Conservation (phyloP, 2,797 vertebrate species). For the Kryptopterus vitreolus region DNA sequence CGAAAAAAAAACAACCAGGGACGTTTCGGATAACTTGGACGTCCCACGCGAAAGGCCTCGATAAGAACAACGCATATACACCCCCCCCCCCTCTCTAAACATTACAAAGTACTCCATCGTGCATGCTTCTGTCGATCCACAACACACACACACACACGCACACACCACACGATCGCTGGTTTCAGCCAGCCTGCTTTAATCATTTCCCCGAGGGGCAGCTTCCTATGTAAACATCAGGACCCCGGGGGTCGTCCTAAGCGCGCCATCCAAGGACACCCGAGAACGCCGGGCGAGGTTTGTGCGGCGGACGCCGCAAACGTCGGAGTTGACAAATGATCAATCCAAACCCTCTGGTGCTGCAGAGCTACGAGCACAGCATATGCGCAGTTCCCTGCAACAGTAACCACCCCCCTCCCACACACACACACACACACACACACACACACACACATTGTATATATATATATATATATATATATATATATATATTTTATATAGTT, state of each 20-base stretch:
- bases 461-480: neutral
- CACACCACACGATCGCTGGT: neutral
- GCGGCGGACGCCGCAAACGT: neutral
- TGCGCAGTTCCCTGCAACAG: slow-evolving; percentile 31
- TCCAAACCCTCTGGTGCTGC: slow-evolving; percentile 50
- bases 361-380: slow-evolving; percentile 26
- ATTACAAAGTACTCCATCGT: neutral
- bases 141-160: neutral
- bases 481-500: neutral
- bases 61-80: neutral
- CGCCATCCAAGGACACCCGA: neutral
- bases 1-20: neutral
- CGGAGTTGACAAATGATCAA: slow-evolving; percentile 21
- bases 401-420: neutral
- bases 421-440: neutral
- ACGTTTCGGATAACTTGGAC: neutral
- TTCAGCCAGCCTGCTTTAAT: slow-evolving; percentile 59
- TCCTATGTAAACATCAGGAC: slow-evolving; percentile 65
- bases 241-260: slow-evolving; percentile 48
- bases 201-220: slow-evolving; percentile 69
- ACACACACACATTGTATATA: neutral
- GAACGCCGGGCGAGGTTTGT: neutral
- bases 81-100: neutral
- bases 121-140: neutral
- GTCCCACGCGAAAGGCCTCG: neutral